These are phyloP conservation scores for Intellagama lesueurii DNA, from an alignment of 2,797 vertebrate species.

Conservation along the genomic window DNA sequence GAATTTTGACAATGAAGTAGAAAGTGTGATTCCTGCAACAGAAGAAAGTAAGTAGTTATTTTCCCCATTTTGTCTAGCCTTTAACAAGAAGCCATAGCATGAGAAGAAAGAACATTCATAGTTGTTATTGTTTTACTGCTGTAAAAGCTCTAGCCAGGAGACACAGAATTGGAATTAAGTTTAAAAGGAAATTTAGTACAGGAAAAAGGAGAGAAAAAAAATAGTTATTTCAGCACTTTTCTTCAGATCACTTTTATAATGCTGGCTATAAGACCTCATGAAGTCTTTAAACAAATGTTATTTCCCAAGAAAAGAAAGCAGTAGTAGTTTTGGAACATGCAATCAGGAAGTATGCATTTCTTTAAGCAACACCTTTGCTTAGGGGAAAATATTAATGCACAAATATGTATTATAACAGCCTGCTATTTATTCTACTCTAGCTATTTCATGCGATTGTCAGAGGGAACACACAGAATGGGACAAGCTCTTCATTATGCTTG, in stretches of 20 bases:
- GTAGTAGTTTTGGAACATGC: background rate
- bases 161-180: background rate
- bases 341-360: background rate
- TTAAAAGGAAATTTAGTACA: background rate
- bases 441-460: slow-evolving; percentile 80
- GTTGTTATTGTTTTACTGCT: background rate
- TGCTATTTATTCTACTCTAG: slow-evolving; percentile 61
- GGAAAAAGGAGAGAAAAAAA: background rate
- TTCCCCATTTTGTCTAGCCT: background rate
- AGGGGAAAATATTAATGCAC: background rate
- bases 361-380: background rate
- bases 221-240: background rate
- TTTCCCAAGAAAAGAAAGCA: background rate
- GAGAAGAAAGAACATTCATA: slow-evolving; percentile 3
- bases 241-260: slow-evolving; percentile 8
- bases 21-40: slow-evolving; percentile 70
- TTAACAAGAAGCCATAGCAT: background rate
- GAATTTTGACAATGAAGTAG: slow-evolving; percentile 80
- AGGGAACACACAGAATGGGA: slow-evolving; percentile 89
- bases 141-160: background rate
- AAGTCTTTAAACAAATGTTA: background rate
- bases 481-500: slow-evolving; percentile 96
- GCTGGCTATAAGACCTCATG: accelerated
- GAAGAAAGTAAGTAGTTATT: slow-evolving; percentile 78
- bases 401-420: slow-evolving; percentile 19